These are phyloP conservation scores for Drosophila pseudoobscura DNA, from an alignment of 1,140 invertebrate species.

Conservation along the genomic window DNA sequence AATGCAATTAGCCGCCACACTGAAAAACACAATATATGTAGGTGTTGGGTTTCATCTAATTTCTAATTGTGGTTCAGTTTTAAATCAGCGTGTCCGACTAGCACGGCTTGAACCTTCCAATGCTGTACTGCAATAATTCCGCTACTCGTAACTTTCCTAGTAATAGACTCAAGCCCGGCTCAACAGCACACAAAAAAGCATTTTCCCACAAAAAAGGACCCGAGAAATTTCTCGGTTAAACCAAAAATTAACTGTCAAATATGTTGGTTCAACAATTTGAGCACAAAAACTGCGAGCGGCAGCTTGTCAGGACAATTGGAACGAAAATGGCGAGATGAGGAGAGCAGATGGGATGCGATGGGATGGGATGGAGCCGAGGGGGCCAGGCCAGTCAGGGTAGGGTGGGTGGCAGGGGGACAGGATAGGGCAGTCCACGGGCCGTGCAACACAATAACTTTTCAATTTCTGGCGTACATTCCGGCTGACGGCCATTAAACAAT, in stretches of 20 bases:
- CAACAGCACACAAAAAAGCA: background rate
- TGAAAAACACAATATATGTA: too few species aligned
- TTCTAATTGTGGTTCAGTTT: too few species aligned
- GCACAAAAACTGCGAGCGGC: slow-evolving; percentile 50
- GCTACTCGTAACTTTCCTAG: too few species aligned
- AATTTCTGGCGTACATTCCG: slow-evolving; percentile 80
- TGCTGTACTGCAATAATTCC: too few species aligned
- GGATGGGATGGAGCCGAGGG: background rate
- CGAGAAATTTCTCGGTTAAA: slow-evolving; percentile 55
- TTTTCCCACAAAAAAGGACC: slow-evolving; percentile 30
- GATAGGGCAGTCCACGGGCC: slow-evolving; percentile 19
- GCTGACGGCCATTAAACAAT: slow-evolving; percentile 80
- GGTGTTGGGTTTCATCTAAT: too few species aligned
- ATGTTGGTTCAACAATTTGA: slow-evolving; percentile 77
- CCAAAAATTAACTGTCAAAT: slow-evolving; percentile 81
- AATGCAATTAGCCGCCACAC: too few species aligned
- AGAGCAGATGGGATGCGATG: background rate
- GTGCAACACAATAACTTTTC: slow-evolving; percentile 78
- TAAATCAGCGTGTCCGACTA: too few species aligned
- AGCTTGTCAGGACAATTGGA: slow-evolving; percentile 70
- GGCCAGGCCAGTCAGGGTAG: slow-evolving; percentile 7
- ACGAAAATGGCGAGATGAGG: slow-evolving; percentile 6
- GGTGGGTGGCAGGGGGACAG: slow-evolving; percentile 15
- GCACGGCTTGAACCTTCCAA: too few species aligned
- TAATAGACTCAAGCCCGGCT: too few species aligned